Evolutionary conservation across 2,888 invertebrate genomes (phyloP).

Genomic region (Chrysotoxum bicinctum): DNA sequence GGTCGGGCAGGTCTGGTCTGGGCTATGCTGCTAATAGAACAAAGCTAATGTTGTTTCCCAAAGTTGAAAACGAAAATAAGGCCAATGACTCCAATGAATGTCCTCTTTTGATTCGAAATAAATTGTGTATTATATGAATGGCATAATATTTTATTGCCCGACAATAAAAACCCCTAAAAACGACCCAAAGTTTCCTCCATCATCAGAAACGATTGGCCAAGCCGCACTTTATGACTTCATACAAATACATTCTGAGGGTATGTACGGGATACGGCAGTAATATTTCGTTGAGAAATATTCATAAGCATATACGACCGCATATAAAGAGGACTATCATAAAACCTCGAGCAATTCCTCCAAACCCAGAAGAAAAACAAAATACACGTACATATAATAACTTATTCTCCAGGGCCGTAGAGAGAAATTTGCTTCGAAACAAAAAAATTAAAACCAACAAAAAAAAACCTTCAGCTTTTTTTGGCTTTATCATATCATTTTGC

Average conservation of each 20-base stretch:
- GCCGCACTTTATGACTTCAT: slow-evolving; percentile 46
- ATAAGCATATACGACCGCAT: slow-evolving; percentile 41
- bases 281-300: slow-evolving; percentile 56
- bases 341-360: slow-evolving; percentile 26
- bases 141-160: slow-evolving; percentile 20
- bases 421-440: not conserved
- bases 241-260: not conserved
- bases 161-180: slow-evolving; percentile 54
- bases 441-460: no score
- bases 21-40: not conserved
- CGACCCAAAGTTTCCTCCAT: slow-evolving; percentile 37
- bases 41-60: not conserved
- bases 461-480: no score
- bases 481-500: no score
- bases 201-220: not conserved
- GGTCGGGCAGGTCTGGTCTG: not conserved
- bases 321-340: slow-evolving; percentile 54
- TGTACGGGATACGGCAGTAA: slow-evolving; percentile 5
- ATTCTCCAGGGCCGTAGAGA: not conserved
- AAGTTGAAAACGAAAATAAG: slow-evolving; percentile 43
- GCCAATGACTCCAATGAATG: slow-evolving; percentile 43
- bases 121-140: slow-evolving; percentile 66
- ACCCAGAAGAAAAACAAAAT: slow-evolving; percentile 16
- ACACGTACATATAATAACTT: slow-evolving; percentile 6
- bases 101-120: slow-evolving; percentile 65